A percentile compares a stretch with the other conserved stretches of the same genome.
phyloP scores from a whole-genome alignment of 1,140 invertebrate species.

The Mizuhopecten yessoensis region DNA sequence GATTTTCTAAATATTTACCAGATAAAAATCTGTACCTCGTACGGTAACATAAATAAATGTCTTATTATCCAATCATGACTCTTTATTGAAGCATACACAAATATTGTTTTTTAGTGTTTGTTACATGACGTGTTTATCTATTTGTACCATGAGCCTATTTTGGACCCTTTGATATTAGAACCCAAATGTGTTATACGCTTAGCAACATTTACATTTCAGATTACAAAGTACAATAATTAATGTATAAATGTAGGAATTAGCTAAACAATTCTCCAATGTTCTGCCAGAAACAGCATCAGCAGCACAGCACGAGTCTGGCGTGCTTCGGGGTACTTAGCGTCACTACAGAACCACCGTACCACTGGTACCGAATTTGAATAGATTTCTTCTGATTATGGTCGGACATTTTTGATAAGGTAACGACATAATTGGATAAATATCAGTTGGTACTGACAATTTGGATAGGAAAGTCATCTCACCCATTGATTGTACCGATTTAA shows the following conservation, averaged over 20 bases:
- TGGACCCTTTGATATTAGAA: too few relatives aligned
- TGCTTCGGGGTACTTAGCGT: background rate
- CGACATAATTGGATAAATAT: conserved; percentile 16
- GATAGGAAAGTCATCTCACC: background rate
- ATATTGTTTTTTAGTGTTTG: too few relatives aligned
- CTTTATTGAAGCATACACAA: too few relatives aligned
- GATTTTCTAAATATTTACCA: too few relatives aligned
- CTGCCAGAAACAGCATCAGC: background rate
- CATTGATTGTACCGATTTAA: background rate
- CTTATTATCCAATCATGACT: too few relatives aligned
- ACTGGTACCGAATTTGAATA: background rate
- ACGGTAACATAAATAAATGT: too few relatives aligned
- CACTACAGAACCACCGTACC: background rate
- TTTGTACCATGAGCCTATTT: too few relatives aligned
- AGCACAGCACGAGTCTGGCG: background rate
- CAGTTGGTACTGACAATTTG: background rate
- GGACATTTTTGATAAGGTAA: conserved; percentile 17
- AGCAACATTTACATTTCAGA: too few relatives aligned
- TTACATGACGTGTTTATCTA: too few relatives aligned
- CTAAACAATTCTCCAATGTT: background rate
- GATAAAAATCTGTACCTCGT: too few relatives aligned
- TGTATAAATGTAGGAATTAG: background rate
- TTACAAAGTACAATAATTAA: background rate
- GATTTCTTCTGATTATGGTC: background rate
- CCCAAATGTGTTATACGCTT: too few relatives aligned